Evolutionary conservation across 2,797 vertebrate species (phyloP).

Genomic region (Kryptopterus vitreolus): DNA sequence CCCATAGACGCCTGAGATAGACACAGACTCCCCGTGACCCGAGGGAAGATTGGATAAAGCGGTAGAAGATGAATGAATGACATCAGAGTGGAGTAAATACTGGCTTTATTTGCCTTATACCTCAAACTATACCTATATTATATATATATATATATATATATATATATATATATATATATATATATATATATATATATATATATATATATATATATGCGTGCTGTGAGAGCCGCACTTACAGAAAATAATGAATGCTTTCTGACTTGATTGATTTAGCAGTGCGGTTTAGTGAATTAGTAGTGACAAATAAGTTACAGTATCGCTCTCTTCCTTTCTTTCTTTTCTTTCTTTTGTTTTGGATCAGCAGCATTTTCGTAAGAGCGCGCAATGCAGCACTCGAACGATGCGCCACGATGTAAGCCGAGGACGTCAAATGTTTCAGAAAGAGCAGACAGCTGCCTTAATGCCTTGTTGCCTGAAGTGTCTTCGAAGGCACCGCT

Average conservation of each 20-base stretch:
- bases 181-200: too few species aligned
- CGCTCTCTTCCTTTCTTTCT: background rate
- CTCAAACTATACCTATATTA: background rate
- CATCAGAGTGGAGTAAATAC: background rate
- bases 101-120: background rate
- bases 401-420: background rate
- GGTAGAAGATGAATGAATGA: too few species aligned
- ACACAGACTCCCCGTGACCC: too few species aligned
- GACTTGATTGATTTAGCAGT: background rate
- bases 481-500: conserved; percentile 3
- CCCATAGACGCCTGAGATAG: too few species aligned
- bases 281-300: background rate
- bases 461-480: background rate
- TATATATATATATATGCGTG: too few species aligned
- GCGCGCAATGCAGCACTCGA: too few species aligned
- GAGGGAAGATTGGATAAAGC: too few species aligned
- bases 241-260: background rate
- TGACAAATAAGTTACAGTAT: background rate
- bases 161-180: too few species aligned
- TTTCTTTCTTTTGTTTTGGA: background rate
- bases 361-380: background rate
- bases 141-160: too few species aligned
- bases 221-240: background rate
- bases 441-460: background rate
- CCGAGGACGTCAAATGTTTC: background rate